A percentile compares a stretch with the other conserved stretches of the same genome.
Conservation (phyloP, 2,888 invertebrate genomes). For the Strigamia maritima region DNA sequence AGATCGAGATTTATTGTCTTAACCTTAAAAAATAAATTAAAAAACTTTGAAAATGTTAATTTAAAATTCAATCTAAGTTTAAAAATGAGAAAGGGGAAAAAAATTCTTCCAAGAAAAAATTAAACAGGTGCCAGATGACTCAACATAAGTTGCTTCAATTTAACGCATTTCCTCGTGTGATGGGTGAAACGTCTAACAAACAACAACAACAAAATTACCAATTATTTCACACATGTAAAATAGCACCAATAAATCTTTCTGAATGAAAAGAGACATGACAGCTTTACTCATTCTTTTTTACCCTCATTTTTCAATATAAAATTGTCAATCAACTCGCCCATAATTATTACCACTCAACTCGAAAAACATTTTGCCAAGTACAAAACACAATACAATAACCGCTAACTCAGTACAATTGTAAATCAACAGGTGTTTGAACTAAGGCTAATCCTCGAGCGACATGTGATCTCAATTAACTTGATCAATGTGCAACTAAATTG, state of each 20-base stretch:
- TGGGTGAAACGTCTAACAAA: background rate
- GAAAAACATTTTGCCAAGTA: background rate
- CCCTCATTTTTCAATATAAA: background rate
- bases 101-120: background rate
- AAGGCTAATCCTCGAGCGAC: slow-evolving; percentile 19
- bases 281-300: slow-evolving; percentile 14
- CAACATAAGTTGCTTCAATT: background rate
- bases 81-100: background rate
- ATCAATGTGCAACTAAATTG: slow-evolving; percentile 17
- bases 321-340: slow-evolving; percentile 7
- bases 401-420: background rate
- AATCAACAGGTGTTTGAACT: slow-evolving; percentile 31
- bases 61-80: background rate
- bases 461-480: slow-evolving; percentile 32
- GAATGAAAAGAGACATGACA: slow-evolving; percentile 21
- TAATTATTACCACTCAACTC: slow-evolving; percentile 9
- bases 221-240: slow-evolving; percentile 32
- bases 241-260: slow-evolving; percentile 22
- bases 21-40: background rate
- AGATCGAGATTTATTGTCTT: background rate
- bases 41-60: background rate
- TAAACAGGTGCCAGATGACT: background rate
- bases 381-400: slow-evolving; percentile 17
- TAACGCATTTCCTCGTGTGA: background rate
- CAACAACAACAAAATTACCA: slow-evolving; percentile 20